A percentile compares a stretch with the other conserved stretches of the same genome.
Conservation (phyloP, 2,113 vertebrate species). For the Perognathus longimembris region DNA sequence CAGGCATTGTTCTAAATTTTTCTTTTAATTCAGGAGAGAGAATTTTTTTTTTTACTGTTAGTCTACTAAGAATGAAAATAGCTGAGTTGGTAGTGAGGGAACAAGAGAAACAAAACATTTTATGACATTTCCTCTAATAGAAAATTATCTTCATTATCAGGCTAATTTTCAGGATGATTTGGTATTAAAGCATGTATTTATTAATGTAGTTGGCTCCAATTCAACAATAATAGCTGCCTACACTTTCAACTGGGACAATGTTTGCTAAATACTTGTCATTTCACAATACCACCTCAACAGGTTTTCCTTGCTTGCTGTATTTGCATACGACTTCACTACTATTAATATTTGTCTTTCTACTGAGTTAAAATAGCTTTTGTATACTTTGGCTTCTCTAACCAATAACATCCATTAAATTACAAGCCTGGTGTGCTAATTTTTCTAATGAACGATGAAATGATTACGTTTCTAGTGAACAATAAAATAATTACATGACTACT, state of each 20-base stretch:
- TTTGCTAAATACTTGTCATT: slow-evolving; percentile 10
- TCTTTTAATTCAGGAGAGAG: neutral
- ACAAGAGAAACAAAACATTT: neutral
- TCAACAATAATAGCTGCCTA: neutral
- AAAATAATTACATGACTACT: slow-evolving; percentile 39
- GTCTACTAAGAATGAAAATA: slow-evolving; percentile 41
- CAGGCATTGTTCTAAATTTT: too few relatives aligned
- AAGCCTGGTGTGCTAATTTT: neutral
- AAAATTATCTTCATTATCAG: neutral
- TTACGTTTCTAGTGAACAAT: neutral
- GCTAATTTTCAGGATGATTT: slow-evolving; percentile 26
- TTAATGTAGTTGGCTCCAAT: neutral
- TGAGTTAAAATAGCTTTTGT: slow-evolving; percentile 26
- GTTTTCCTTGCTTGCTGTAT: neutral
- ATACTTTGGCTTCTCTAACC: slow-evolving; percentile 1
- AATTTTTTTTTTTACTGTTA: neutral
- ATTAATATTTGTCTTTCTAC: slow-evolving; percentile 33
- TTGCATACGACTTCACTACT: neutral
- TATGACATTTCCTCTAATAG: slow-evolving; percentile 42
- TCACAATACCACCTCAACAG: neutral
- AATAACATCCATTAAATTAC: slow-evolving; percentile 25
- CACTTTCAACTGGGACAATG: neutral
- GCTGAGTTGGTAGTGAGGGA: neutral
- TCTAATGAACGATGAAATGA: too few relatives aligned
- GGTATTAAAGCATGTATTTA: slow-evolving; percentile 19